These are phyloP conservation scores for Polypedilum pembai DNA, from an alignment of 1,140 invertebrate genomes.

Conservation along the genomic window DNA sequence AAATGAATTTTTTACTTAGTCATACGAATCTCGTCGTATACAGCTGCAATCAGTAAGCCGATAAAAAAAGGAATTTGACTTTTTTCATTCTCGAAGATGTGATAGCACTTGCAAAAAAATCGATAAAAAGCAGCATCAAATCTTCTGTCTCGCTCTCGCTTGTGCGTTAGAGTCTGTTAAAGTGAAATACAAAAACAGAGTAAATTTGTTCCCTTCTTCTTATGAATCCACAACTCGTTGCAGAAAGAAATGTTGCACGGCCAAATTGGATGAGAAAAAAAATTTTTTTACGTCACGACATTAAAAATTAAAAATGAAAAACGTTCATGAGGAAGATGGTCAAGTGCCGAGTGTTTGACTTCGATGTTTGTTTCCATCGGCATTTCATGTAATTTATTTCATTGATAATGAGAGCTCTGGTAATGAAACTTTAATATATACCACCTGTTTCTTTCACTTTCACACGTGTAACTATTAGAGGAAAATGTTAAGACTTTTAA, in stretches of 20 bases:
- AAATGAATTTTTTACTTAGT: no score
- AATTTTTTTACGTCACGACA: neutral
- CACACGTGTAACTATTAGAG: neutral
- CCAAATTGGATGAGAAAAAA: neutral
- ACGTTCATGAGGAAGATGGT: neutral
- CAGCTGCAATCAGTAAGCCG: no score
- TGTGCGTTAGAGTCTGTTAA: neutral
- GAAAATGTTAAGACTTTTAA: neutral
- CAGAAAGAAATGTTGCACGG: neutral
- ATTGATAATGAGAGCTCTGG: neutral
- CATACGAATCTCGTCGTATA: no score
- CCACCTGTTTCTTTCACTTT: conserved; percentile 6
- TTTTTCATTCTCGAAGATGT: neutral
- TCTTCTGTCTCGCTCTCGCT: neutral
- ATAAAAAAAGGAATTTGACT: no score
- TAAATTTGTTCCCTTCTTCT: neutral
- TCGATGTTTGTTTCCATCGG: no score
- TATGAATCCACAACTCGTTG: neutral
- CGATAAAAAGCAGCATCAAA: conserved; percentile 10
- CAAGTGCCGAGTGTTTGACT: neutral
- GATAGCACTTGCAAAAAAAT: conserved; percentile 13
- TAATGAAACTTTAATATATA: neutral
- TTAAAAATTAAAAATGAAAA: neutral
- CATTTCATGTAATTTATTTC: neutral
- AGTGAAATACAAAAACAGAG: no score